A percentile compares a stretch with the other conserved stretches of the same genome.
Conservation (phyloP, 2,888 invertebrate species). For the Diogma glabrata region DNA sequence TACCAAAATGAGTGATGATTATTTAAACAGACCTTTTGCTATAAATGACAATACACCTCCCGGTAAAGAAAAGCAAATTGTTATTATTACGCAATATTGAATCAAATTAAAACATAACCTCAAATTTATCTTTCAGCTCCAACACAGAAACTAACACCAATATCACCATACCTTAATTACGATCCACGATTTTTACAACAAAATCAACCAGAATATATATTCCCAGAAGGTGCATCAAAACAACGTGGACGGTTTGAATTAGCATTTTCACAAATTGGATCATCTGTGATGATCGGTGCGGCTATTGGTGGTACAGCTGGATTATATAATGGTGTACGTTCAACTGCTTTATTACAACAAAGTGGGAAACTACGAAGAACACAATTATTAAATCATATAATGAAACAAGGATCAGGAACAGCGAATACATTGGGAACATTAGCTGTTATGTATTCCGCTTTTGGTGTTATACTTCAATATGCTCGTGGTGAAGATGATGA, state of each 20-base stretch:
- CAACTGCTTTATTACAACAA: constrained; percentile 75
- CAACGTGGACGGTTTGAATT: constrained; percentile 89
- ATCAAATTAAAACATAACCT: constrained; percentile 12
- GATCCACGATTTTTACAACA: constrained; percentile 76
- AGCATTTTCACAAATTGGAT: constrained; percentile 89
- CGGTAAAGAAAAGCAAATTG: constrained; percentile 17
- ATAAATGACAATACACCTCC: not conserved
- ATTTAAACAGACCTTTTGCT: constrained; percentile 33
- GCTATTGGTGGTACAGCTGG: constrained; percentile 77
- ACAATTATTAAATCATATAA: constrained; percentile 86
- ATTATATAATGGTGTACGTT: constrained; percentile 74
- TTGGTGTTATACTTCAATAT: constrained; percentile 80
- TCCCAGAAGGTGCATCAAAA: constrained; percentile 83
- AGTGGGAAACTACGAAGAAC: constrained; percentile 80
- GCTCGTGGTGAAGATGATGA: constrained; percentile 83
- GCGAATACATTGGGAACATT: constrained; percentile 88
- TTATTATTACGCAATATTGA: constrained; percentile 17
- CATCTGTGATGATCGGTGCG: constrained; percentile 82
- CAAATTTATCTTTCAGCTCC: constrained; percentile 7
- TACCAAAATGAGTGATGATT: constrained; percentile 33
- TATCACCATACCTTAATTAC: constrained; percentile 83
- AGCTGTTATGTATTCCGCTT: constrained; percentile 88
- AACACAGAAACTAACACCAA: constrained; percentile 24
- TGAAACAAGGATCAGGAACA: constrained; percentile 86
- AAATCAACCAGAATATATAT: constrained; percentile 86